Percentiles rank a stretch among this genome's conserved stretches.
These are phyloP conservation scores for Uloborus diversus DNA, from an alignment of 1,140 invertebrate genomes.

Conservation along the genomic window DNA sequence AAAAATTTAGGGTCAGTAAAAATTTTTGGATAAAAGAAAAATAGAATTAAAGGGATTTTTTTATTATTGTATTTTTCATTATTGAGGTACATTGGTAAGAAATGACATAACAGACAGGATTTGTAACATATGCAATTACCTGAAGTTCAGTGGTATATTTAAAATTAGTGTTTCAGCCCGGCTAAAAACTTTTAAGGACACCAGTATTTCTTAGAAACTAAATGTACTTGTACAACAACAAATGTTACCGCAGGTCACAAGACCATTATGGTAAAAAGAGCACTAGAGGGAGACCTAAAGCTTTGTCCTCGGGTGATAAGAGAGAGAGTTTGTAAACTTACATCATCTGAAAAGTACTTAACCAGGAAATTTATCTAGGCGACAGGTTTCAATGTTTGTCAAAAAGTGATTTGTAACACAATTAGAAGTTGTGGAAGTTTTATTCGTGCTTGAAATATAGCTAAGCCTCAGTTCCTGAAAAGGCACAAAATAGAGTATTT, in stretches of 20 bases:
- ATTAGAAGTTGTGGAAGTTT: neutral
- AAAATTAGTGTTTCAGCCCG: no score
- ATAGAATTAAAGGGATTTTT: no score
- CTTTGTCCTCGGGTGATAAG: neutral
- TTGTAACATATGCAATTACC: no score
- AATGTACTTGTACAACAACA: no score
- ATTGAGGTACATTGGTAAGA: no score
- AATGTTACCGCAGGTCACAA: no score
- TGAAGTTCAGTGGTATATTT: no score
- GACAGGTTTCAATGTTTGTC: constrained; percentile 4
- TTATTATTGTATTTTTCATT: no score
- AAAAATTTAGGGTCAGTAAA: no score
- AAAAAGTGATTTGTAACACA: neutral
- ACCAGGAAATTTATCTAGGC: neutral
- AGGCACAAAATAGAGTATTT: neutral
- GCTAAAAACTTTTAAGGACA: no score
- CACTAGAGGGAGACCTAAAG: neutral
- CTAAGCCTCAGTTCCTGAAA: neutral
- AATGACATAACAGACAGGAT: no score
- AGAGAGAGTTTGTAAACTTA: neutral
- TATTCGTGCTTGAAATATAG: neutral
- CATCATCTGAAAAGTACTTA: neutral
- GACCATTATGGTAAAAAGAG: neutral
- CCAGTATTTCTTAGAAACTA: neutral
- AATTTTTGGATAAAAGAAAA: no score